A percentile compares a stretch with the other conserved stretches of the same genome.
Evolutionary conservation across 2,797 vertebrate species (phyloP).

Genomic region (Enoplosus armatus): DNA sequence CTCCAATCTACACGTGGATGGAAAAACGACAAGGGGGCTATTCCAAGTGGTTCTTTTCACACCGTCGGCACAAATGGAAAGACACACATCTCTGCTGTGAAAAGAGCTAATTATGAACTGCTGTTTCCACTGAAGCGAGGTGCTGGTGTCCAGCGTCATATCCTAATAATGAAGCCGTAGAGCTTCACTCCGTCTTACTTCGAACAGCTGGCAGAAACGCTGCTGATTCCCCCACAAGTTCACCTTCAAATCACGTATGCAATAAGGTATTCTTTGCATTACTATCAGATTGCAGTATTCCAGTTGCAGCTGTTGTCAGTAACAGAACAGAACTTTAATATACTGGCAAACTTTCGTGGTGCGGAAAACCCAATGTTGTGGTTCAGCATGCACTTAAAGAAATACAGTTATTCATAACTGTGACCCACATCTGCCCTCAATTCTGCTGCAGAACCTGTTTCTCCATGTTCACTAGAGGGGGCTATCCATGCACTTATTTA

Average conservation of each 20-base stretch:
- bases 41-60: slow-evolving; percentile 43
- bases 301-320: neutral
- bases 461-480: slow-evolving; percentile 82
- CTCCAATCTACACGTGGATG: slow-evolving; percentile 18
- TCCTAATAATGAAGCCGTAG: neutral
- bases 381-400: neutral
- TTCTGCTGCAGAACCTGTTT: slow-evolving; percentile 41
- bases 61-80: slow-evolving; percentile 40
- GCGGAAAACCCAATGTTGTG: neutral
- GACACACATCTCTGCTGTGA: slow-evolving; percentile 29
- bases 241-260: neutral
- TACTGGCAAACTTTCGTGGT: neutral
- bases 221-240: neutral
- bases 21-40: slow-evolving; percentile 27
- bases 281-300: neutral
- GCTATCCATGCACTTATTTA: slow-evolving; percentile 71
- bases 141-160: neutral
- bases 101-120: slow-evolving; percentile 40
- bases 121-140: slow-evolving; percentile 26
- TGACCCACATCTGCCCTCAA: slow-evolving; percentile 42
- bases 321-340: neutral
- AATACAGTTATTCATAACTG: neutral
- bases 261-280: neutral
- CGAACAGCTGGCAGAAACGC: too few relatives aligned
- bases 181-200: neutral